Evolutionary conservation across 2,888 invertebrate species (phyloP).

Genomic region (Campoletis raptor): DNA sequence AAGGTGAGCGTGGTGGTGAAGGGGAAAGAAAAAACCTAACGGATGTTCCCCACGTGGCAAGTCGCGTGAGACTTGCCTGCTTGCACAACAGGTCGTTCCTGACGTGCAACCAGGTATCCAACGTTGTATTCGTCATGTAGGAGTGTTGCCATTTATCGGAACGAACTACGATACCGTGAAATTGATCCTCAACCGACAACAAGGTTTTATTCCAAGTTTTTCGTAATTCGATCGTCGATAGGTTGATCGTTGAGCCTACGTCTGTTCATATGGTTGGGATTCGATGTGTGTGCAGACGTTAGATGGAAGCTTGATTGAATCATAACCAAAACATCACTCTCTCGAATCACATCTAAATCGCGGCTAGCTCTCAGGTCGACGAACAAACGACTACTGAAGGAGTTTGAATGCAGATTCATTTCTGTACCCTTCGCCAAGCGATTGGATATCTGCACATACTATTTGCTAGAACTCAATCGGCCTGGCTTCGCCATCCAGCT

Average conservation of each 20-base stretch:
- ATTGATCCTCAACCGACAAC: not conserved
- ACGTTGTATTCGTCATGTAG: not conserved
- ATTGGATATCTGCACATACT: not conserved
- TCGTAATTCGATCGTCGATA: not conserved
- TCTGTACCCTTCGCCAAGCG: slow-evolving; percentile 41
- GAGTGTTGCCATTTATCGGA: not conserved
- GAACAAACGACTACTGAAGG: slow-evolving; percentile 20
- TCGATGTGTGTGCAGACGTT: not conserved
- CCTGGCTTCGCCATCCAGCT: not conserved
- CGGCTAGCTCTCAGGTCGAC: not conserved
- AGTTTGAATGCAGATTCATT: slow-evolving; percentile 74
- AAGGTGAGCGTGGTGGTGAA: not conserved
- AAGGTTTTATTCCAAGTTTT: not conserved
- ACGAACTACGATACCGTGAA: not conserved
- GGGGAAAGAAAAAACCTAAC: slow-evolving; percentile 52
- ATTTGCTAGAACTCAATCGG: not conserved
- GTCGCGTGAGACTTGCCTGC: slow-evolving; percentile 58
- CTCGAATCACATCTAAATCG: slow-evolving; percentile 6
- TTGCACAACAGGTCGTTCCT: slow-evolving; percentile 63
- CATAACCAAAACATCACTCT: not conserved
- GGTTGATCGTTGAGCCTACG: not conserved
- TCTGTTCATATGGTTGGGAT: too few species aligned
- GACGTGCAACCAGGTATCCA: not conserved
- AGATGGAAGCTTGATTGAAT: not conserved
- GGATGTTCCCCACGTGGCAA: slow-evolving; percentile 70